A percentile compares a stretch with the other conserved stretches of the same genome.
Conservation (phyloP, 2,888 invertebrate genomes). For the Torymus tubicola region DNA sequence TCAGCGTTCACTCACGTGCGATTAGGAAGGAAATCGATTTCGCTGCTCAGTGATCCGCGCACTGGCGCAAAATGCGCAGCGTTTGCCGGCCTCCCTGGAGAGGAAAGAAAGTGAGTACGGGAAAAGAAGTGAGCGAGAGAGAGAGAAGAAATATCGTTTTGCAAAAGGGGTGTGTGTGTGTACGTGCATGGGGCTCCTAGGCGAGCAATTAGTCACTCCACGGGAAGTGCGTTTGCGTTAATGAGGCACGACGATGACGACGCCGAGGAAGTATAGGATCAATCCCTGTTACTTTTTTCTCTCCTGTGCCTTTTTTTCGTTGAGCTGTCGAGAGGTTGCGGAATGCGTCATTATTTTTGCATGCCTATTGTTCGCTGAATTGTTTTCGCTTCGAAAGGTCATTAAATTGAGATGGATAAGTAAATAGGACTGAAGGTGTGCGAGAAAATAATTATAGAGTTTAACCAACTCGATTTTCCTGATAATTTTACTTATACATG, state of each 20-base stretch:
- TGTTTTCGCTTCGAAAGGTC: no score
- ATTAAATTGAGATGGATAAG: no score
- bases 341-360: no score
- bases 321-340: no score
- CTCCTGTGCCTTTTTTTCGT: neutral
- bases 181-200: slow-evolving; percentile 23
- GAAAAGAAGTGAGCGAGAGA: neutral
- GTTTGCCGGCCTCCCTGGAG: neutral
- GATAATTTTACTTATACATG: no score
- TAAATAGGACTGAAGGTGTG: no score
- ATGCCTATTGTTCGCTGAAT: no score
- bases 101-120: neutral
- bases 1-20: neutral
- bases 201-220: slow-evolving; percentile 67
- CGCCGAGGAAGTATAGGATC: neutral
- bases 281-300: neutral
- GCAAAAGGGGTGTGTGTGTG: slow-evolving; percentile 32
- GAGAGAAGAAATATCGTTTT: neutral
- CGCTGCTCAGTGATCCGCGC: slow-evolving; percentile 58
- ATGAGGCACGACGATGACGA: slow-evolving; percentile 61
- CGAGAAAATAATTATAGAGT: no score
- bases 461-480: no score
- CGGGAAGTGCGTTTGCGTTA: slow-evolving; percentile 66
- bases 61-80: slow-evolving; percentile 22
- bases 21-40: slow-evolving; percentile 64